A percentile compares a stretch with the other conserved stretches of the same genome.
Evolutionary conservation across 2,888 invertebrate species (phyloP).

Genomic region (Meiosimyza decipiens): DNA sequence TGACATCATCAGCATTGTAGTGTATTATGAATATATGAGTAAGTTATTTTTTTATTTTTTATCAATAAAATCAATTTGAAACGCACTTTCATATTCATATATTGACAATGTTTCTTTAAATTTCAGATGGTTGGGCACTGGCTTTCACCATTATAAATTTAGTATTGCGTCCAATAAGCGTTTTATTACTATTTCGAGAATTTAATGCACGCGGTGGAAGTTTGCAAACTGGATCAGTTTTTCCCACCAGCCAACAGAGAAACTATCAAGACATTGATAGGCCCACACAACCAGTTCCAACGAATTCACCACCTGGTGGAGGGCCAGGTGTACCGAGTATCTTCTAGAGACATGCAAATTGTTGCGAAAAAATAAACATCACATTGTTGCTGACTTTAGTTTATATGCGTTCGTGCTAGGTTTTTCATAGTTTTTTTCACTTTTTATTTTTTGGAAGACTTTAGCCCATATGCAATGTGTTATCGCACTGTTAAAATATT

Average conservation of each 20-base stretch:
- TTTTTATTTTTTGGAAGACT: neutral
- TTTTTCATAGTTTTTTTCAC: too few species aligned
- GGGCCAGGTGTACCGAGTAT: constrained; percentile 66
- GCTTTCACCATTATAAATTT: constrained; percentile 65
- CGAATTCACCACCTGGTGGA: constrained; percentile 54
- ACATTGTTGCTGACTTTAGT: too few species aligned
- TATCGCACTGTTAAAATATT: too few species aligned
- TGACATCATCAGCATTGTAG: constrained; percentile 63
- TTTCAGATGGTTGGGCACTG: constrained; percentile 64
- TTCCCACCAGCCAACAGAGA: constrained; percentile 63
- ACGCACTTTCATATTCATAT: neutral
- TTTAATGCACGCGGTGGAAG: constrained; percentile 64
- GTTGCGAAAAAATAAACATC: too few species aligned
- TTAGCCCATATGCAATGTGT: too few species aligned
- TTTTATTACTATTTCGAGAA: constrained; percentile 63
- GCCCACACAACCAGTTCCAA: constrained; percentile 64
- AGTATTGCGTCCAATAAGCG: constrained; percentile 61
- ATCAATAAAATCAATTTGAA: neutral
- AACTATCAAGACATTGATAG: constrained; percentile 67
- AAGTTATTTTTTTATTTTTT: constrained; percentile 51
- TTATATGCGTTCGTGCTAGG: too few species aligned
- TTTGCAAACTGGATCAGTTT: constrained; percentile 59
- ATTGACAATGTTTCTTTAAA: neutral
- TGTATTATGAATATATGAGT: constrained; percentile 62
- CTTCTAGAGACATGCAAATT: constrained; percentile 52